Percentiles rank a stretch among this genome's conserved stretches.
Conservation (phyloP, 2,113 vertebrate species). For the Bos indicus region DNA sequence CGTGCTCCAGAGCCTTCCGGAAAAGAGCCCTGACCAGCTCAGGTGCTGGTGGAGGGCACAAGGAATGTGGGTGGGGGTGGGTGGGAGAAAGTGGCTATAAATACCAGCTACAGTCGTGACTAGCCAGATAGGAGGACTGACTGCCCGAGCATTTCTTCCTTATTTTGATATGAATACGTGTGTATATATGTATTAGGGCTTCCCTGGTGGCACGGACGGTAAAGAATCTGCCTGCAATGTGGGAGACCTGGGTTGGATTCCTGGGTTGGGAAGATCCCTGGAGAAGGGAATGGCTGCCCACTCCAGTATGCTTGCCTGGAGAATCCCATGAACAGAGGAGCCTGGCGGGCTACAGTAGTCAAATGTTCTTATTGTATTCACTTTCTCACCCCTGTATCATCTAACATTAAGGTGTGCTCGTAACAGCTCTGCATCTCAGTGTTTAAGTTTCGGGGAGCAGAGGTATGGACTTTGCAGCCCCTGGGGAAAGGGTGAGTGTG, state of each 20-base stretch:
- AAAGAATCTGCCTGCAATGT: background rate
- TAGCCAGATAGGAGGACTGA: too few relatives aligned
- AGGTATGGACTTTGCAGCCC: background rate
- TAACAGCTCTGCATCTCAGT: background rate
- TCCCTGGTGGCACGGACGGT: background rate
- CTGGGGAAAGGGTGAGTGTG: background rate
- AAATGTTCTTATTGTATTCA: too few relatives aligned
- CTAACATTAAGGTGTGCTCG: fast-evolving
- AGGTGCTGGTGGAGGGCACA: too few relatives aligned
- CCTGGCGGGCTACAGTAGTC: background rate
- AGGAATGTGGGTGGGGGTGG: fast-evolving
- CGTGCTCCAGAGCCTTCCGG: too few relatives aligned
- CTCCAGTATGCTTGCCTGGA: background rate
- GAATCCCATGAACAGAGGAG: background rate
- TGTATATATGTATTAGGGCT: fast-evolving
- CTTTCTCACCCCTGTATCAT: background rate
- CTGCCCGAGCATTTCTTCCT: fast-evolving
- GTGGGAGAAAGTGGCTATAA: fast-evolving
- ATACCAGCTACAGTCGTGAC: background rate
- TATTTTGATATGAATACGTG: fast-evolving
- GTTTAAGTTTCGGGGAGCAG: fast-evolving
- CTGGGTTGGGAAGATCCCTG: background rate
- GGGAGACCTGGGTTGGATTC: background rate
- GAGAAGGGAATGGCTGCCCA: background rate
- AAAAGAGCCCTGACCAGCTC: background rate